A percentile compares a stretch with the other conserved stretches of the same genome.
These are phyloP conservation scores for Urocitellus parryii DNA, from an alignment of 2,113 vertebrate species.

Conservation along the genomic window DNA sequence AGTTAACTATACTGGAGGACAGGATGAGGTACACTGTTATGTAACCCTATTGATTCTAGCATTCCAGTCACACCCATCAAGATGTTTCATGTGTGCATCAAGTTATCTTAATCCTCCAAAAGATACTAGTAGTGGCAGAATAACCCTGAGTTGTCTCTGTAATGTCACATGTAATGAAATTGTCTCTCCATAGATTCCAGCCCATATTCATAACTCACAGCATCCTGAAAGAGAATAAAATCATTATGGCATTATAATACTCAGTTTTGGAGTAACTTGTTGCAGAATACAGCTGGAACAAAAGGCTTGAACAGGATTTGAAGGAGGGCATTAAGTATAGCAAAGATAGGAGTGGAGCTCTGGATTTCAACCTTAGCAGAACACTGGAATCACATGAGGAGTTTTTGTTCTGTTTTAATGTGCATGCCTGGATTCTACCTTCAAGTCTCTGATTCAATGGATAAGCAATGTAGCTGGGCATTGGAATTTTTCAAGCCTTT, in stretches of 20 bases:
- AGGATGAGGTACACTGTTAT: neutral
- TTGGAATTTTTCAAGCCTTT: neutral
- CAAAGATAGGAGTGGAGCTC: neutral
- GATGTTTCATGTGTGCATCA: neutral
- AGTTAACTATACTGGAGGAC: neutral
- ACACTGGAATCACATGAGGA: neutral
- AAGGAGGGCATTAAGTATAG: neutral
- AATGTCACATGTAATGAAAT: neutral
- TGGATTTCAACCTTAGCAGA: neutral
- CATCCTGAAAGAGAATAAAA: neutral
- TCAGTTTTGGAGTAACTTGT: neutral
- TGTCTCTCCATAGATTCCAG: neutral
- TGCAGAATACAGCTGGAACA: neutral
- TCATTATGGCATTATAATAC: neutral
- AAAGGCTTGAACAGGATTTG: neutral
- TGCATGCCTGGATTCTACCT: neutral
- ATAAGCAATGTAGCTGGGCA: neutral
- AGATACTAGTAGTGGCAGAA: neutral
- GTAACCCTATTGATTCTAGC: neutral
- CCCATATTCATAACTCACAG: neutral
- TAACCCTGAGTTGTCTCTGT: neutral
- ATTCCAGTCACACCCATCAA: neutral
- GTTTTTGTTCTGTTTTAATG: neutral
- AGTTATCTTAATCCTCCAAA: neutral
- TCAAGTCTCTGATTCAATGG: neutral